Percentiles rank a stretch among this genome's conserved stretches.
phyloP scores from a whole-genome alignment of 2,113 vertebrate genomes.

The Taurulus bubalis region DNA sequence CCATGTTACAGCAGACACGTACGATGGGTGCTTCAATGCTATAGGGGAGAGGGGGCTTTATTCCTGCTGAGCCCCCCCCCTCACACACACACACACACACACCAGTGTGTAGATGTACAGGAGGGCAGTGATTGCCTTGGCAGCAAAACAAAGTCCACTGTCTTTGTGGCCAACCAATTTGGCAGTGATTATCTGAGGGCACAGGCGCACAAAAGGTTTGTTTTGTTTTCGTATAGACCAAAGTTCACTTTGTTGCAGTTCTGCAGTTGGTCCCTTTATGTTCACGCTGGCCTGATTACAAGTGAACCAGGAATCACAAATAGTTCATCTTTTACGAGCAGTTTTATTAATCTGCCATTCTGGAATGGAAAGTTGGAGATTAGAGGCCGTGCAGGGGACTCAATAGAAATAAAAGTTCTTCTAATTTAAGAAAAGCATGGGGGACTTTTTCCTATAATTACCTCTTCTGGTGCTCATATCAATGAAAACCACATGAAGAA shows the following conservation, averaged over 20 bases:
- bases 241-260: constrained; percentile 48
- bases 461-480: constrained; percentile 3
- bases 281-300: constrained; percentile 31
- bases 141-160: constrained; percentile 38
- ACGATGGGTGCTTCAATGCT: background rate
- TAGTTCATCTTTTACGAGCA: constrained; percentile 42
- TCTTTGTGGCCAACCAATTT: constrained; percentile 37
- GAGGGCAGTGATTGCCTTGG: constrained; percentile 38
- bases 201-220: constrained; percentile 28
- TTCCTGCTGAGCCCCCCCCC: constrained; percentile 15
- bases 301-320: constrained; percentile 32
- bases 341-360: constrained; percentile 31
- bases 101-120: constrained; percentile 11
- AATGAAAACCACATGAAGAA: constrained; percentile 5
- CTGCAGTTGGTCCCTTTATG: constrained; percentile 36
- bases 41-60: constrained; percentile 4
- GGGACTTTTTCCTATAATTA: constrained; percentile 33
- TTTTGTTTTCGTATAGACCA: constrained; percentile 33
- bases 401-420: constrained; percentile 25
- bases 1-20: constrained; percentile 7
- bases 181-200: constrained; percentile 39
- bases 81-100: constrained; percentile 2
- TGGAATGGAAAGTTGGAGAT: constrained; percentile 25
- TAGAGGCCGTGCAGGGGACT: background rate
- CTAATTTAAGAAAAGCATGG: constrained; percentile 32